phyloP scores from a whole-genome alignment of 2,113 vertebrate genomes.

The Crotalus helleri region DNA sequence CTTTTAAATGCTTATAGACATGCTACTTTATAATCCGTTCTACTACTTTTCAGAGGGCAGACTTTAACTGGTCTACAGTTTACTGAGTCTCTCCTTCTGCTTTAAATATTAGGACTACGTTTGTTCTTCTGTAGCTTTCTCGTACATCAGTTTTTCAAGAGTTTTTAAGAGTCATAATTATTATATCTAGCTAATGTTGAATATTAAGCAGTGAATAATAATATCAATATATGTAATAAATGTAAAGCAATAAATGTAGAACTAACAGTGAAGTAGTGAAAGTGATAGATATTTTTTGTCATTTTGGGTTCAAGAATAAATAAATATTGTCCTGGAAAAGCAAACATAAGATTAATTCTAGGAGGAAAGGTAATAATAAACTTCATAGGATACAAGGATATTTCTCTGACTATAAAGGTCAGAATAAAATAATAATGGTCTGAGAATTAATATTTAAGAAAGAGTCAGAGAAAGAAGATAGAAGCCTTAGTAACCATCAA shows the following conservation, averaged over 20 bases:
- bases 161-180: neutral
- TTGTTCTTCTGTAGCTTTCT: neutral
- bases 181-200: neutral
- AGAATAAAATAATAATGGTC: neutral
- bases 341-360: neutral
- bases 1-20: neutral
- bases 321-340: neutral
- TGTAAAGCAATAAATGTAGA: neutral
- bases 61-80: neutral
- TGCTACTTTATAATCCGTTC: neutral
- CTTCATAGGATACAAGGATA: neutral
- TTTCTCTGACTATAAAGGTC: neutral
- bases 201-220: neutral
- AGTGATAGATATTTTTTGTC: no score
- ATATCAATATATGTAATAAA: neutral
- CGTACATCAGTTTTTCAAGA: neutral
- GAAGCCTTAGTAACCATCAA: no score
- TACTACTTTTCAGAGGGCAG: neutral
- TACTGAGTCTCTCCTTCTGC: neutral
- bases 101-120: neutral
- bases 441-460: neutral
- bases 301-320: neutral
- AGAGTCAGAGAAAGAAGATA: neutral
- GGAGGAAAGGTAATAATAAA: neutral
- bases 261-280: neutral